Percentiles rank a stretch among this genome's conserved stretches.
These are phyloP conservation scores for Xerus rutilus DNA, from an alignment of 2,797 vertebrate genomes.

Conservation along the genomic window DNA sequence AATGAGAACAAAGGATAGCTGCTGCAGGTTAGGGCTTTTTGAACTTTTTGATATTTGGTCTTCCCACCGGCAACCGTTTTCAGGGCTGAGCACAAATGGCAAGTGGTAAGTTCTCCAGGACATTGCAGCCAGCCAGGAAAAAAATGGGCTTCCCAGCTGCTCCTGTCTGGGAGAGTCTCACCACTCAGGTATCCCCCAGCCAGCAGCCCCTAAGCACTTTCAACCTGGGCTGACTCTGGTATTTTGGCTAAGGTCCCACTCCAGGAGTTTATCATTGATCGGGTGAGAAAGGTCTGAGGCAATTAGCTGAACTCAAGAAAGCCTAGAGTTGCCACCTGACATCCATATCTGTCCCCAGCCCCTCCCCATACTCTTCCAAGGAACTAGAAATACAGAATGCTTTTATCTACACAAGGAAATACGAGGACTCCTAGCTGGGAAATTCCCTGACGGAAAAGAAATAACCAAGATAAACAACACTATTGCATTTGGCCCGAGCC, in stretches of 20 bases:
- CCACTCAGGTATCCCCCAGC: not conserved
- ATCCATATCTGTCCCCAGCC: not conserved
- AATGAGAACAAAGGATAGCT: not conserved
- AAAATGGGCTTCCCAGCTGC: not conserved
- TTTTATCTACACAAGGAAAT: constrained; percentile 88
- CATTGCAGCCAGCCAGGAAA: not conserved
- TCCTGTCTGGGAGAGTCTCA: not conserved
- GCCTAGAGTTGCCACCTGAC: constrained; percentile 74
- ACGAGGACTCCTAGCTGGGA: constrained; percentile 81
- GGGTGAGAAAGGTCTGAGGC: constrained; percentile 62
- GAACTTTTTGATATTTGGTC: not conserved
- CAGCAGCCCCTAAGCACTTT: not conserved
- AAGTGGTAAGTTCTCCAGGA: not conserved
- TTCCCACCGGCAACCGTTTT: not conserved
- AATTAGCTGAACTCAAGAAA: constrained; percentile 74
- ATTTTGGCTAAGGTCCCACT: constrained; percentile 51
- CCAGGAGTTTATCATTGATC: constrained; percentile 84
- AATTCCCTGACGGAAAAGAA: constrained; percentile 84
- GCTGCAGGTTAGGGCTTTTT: not conserved
- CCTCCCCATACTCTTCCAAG: constrained; percentile 33
- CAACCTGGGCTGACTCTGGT: not conserved
- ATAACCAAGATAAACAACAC: constrained; percentile 74
- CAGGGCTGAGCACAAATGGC: not conserved
- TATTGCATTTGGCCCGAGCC: constrained; percentile 73
- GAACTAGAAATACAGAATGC: constrained; percentile 74